phyloP scores from a whole-genome alignment of 2,888 invertebrate genomes.

The Heliconius hortense region DNA sequence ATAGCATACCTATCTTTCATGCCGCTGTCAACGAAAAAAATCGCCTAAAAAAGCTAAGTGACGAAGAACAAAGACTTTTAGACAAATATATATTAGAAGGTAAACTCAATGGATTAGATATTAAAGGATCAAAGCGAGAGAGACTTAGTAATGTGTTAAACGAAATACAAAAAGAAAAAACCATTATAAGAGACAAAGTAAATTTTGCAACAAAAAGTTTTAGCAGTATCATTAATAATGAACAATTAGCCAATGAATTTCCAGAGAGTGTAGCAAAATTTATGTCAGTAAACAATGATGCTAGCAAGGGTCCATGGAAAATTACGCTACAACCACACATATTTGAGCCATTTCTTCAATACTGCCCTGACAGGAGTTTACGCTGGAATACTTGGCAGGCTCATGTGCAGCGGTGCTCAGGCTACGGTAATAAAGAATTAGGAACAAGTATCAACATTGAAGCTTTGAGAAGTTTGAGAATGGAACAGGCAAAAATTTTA shows the following conservation, averaged over 20 bases:
- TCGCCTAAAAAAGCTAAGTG: slow-evolving; percentile 69
- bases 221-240: slow-evolving; percentile 85
- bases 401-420: slow-evolving; percentile 86
- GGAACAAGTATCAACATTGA: slow-evolving; percentile 89
- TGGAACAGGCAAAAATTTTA: slow-evolving; percentile 87
- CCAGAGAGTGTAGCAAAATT: slow-evolving; percentile 85
- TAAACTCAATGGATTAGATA: slow-evolving; percentile 89
- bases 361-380: slow-evolving; percentile 89
- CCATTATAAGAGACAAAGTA: slow-evolving; percentile 85
- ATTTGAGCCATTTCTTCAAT: slow-evolving; percentile 89
- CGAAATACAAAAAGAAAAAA: slow-evolving; percentile 80
- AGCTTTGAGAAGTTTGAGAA: slow-evolving; percentile 86
- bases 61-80: slow-evolving; percentile 87
- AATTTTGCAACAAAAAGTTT: slow-evolving; percentile 85
- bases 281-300: slow-evolving; percentile 84
- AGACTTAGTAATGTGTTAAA: slow-evolving; percentile 72
- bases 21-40: slow-evolving; percentile 83
- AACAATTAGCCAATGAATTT: slow-evolving; percentile 86
- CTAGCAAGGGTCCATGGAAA: slow-evolving; percentile 91
- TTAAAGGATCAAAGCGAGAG: slow-evolving; percentile 79
- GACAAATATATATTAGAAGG: slow-evolving; percentile 92
- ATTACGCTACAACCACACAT: slow-evolving; percentile 88
- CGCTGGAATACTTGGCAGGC: slow-evolving; percentile 95
- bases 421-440: slow-evolving; percentile 82
- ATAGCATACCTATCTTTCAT: slow-evolving; percentile 86